Conservation (phyloP, 2,797 vertebrate genomes). For the Eupleurogrammus muticus region DNA sequence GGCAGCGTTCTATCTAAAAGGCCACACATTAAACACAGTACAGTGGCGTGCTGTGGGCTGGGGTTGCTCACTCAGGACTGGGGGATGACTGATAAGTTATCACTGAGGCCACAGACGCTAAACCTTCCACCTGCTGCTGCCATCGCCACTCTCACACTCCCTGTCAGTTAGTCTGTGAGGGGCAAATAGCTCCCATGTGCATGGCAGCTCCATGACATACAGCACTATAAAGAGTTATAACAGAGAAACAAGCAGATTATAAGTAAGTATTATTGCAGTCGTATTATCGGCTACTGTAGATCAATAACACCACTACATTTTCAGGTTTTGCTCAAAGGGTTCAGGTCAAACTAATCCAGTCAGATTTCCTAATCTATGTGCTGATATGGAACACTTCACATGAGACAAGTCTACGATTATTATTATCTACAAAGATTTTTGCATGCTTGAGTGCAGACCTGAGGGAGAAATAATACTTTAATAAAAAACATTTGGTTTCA, state of each 20-base stretch:
- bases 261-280: too few relatives aligned
- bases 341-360: conserved; percentile 2
- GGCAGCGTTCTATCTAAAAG: background rate
- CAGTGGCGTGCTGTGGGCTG: conserved; percentile 39
- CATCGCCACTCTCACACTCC: conserved; percentile 56
- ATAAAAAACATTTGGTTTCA: conserved; percentile 46
- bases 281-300: background rate
- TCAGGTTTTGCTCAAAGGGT: background rate
- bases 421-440: conserved; percentile 27
- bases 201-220: conserved; percentile 1
- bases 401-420: conserved; percentile 27
- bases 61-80: conserved; percentile 60
- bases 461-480: conserved; percentile 44
- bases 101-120: conserved; percentile 70
- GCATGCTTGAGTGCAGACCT: conserved; percentile 43
- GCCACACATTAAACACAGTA: background rate
- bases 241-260: conserved; percentile 4
- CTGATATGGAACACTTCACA: conserved; percentile 2
- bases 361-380: conserved; percentile 33
- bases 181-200: conserved; percentile 20
- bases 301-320: background rate
- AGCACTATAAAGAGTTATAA: background rate
- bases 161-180: conserved; percentile 65
- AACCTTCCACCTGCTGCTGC: conserved; percentile 71
- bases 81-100: conserved; percentile 79